A percentile compares a stretch with the other conserved stretches of the same genome.
Evolutionary conservation across 1,140 invertebrate species (phyloP).

Genomic region (Scaptodrosophila lebanonensis): DNA sequence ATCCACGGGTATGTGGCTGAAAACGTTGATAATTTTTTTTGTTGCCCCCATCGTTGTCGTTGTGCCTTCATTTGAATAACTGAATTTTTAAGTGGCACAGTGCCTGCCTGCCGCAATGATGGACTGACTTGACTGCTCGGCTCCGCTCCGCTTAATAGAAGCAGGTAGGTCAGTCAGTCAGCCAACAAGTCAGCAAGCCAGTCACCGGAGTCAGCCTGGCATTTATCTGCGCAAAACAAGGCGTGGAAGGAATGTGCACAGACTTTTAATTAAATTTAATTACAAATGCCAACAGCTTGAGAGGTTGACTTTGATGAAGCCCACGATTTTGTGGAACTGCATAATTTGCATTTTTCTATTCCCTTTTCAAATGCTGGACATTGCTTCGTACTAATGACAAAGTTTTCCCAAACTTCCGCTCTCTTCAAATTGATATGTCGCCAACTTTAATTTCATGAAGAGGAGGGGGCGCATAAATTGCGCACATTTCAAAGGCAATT

Average conservation of each 20-base stretch:
- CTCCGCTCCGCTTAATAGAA: slow-evolving; percentile 4
- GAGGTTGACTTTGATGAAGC: slow-evolving; percentile 47
- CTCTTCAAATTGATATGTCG: slow-evolving; percentile 32
- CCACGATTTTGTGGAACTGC: slow-evolving; percentile 10
- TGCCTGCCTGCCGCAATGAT: slow-evolving; percentile 29
- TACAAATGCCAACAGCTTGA: slow-evolving; percentile 55
- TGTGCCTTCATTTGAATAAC: slow-evolving; percentile 63
- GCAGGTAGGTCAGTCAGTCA: slow-evolving; percentile 31
- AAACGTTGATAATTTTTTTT: slow-evolving; percentile 55
- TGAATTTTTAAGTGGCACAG: slow-evolving; percentile 65
- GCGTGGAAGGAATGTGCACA: slow-evolving; percentile 30
- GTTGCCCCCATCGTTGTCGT: neutral
- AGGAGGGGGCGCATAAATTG: neutral
- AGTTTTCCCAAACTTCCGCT: too few species aligned
- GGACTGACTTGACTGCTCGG: slow-evolving; percentile 46
- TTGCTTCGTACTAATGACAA: too few species aligned
- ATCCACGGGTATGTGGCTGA: slow-evolving; percentile 48
- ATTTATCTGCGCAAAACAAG: slow-evolving; percentile 29
- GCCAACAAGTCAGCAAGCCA: too few species aligned
- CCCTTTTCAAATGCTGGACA: slow-evolving; percentile 22
- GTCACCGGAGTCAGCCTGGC: slow-evolving; percentile 23
- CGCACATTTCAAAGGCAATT: neutral
- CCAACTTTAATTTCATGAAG: slow-evolving; percentile 1
- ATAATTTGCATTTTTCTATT: slow-evolving; percentile 42
- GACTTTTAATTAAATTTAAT: slow-evolving; percentile 75